Conservation (phyloP, 2,113 vertebrate genomes). For the Columbina picui region DNA sequence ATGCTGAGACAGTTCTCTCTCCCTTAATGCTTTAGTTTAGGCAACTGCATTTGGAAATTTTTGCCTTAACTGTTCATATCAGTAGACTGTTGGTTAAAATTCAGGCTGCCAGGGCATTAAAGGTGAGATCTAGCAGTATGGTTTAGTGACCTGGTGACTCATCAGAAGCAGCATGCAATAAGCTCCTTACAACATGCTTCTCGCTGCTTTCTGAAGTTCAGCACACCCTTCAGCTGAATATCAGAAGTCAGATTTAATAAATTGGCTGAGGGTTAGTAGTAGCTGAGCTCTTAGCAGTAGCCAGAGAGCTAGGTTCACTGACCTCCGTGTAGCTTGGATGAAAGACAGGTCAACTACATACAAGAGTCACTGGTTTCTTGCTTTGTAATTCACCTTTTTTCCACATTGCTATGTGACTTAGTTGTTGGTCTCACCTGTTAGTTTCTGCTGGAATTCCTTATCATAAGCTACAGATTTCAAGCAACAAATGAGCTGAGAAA, state of each 20-base stretch:
- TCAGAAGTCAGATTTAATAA: neutral
- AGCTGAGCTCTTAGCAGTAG: neutral
- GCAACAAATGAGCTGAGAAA: neutral
- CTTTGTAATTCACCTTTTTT: neutral
- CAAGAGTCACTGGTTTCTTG: neutral
- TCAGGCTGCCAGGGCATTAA: neutral
- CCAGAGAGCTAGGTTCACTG: neutral
- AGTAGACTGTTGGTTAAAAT: neutral
- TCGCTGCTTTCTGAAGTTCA: neutral
- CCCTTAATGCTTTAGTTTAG: neutral
- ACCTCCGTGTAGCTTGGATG: neutral
- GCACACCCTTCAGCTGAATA: neutral
- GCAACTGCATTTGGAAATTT: neutral
- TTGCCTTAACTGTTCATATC: neutral
- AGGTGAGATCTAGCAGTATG: neutral
- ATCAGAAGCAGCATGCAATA: neutral
- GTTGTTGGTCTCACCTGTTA: neutral
- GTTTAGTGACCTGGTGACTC: neutral
- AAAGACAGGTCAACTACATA: neutral
- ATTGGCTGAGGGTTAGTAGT: neutral
- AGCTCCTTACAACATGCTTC: neutral
- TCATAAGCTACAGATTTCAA: neutral
- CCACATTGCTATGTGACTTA: neutral
- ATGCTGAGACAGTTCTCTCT: neutral
- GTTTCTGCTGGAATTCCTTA: neutral